Conservation (phyloP, 2,888 invertebrate genomes). For the Zygothrica quintamaculata region DNA sequence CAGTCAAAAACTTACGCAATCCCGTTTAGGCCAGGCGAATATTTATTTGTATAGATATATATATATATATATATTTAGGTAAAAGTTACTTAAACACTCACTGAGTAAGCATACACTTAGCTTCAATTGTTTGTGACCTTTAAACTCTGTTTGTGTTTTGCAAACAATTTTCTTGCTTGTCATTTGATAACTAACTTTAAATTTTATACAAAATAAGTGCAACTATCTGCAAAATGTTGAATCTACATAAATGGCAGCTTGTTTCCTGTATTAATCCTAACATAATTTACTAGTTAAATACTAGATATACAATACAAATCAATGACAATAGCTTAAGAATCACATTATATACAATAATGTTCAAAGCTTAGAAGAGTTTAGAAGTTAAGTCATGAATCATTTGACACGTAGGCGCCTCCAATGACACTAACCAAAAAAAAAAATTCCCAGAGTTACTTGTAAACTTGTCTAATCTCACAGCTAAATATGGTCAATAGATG, state of each 20-base stretch:
- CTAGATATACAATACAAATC: too few species aligned
- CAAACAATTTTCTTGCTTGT: conserved; percentile 66
- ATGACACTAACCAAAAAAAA: conserved; percentile 15
- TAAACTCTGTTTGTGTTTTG: conserved; percentile 56
- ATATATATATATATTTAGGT: too few species aligned
- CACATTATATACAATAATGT: neutral
- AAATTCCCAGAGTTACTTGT: conserved; percentile 12
- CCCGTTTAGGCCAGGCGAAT: conserved; percentile 35
- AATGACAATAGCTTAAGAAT: conserved; percentile 27
- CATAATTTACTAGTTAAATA: conserved; percentile 2
- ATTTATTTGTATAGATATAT: too few species aligned
- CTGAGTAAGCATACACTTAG: neutral
- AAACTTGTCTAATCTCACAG: conserved; percentile 54
- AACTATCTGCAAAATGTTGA: conserved; percentile 68
- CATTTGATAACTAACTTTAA: conserved; percentile 65
- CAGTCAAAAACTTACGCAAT: conserved; percentile 52
- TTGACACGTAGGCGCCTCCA: conserved; percentile 39
- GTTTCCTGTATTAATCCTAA: conserved; percentile 25
- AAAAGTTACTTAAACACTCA: neutral
- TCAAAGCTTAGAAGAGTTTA: neutral
- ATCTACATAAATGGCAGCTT: conserved; percentile 79
- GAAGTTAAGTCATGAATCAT: conserved; percentile 43
- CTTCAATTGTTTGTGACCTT: conserved; percentile 61
- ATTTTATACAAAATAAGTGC: conserved; percentile 62
- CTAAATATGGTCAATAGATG: conserved; percentile 69